These are phyloP conservation scores for Auanema sp. DNA, from an alignment of 2,888 invertebrate genomes.

Conservation along the genomic window DNA sequence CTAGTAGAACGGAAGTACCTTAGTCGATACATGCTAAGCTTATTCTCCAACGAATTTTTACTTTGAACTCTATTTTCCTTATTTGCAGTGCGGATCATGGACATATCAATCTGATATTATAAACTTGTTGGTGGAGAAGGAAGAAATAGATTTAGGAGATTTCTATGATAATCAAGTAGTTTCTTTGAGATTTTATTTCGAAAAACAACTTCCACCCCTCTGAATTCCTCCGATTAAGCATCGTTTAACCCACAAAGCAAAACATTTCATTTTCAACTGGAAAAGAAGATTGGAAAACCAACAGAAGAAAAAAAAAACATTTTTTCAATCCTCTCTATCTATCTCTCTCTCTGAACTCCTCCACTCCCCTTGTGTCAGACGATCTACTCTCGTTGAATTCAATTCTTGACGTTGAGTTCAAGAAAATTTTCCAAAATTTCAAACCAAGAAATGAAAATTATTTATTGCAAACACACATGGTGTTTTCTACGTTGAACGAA, in stretches of 20 bases:
- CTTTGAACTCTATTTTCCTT: too few species aligned
- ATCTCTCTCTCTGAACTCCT: too few species aligned
- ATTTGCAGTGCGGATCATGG: conserved; percentile 62
- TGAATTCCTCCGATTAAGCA: background rate
- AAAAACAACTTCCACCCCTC: conserved; percentile 9
- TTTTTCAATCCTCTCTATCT: background rate
- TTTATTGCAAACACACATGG: too few species aligned
- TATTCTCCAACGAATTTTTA: too few species aligned
- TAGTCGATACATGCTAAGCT: too few species aligned
- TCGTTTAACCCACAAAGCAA: background rate
- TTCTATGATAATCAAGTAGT: conserved; percentile 62
- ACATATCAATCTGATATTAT: conserved; percentile 59
- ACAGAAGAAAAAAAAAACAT: background rate
- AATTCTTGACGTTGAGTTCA: too few species aligned
- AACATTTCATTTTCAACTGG: too few species aligned
- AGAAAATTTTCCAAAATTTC: too few species aligned
- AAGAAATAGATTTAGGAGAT: conserved; percentile 59
- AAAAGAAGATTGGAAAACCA: background rate
- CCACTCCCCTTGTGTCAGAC: too few species aligned
- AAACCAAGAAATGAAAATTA: too few species aligned
- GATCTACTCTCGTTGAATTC: too few species aligned
- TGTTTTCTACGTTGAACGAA: background rate
- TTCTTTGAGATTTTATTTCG: background rate
- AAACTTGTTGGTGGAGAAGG: conserved; percentile 48
- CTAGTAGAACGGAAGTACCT: too few species aligned